Base-by-base conservation (phyloP, 1,140 invertebrate species). In the Tribolium castaneum region DNA sequence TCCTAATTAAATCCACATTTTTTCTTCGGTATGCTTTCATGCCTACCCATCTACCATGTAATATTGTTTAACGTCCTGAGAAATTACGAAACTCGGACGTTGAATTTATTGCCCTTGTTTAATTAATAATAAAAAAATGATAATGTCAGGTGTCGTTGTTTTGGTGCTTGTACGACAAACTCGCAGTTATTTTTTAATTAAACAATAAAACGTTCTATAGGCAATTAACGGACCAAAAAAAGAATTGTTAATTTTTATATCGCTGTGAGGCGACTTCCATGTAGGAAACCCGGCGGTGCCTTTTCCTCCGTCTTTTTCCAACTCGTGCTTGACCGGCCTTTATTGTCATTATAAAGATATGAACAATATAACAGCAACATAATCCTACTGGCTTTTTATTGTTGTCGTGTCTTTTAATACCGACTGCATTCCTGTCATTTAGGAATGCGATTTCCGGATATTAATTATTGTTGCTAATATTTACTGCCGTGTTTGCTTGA, bases 391-490 rank as follows among this genome's bases (percentile, higher is more conserved):
- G 59, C 22, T 66, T 66, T 66, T 66, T 66, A 66, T 66, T 66
- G 59, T 66, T 66, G 59, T 66, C 45, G 59, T 66, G 30, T 35
- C 22, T 66, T 45, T 66, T 66, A 66, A 35, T 66, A 73, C 19
- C 52, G 50, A 54, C 52, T 73, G 22, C 71, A 73, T 73, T 73
- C 71, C 71, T 52, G 52, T 73, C 71, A 73, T 73, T 54, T 52
- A 54, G 19, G 52, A 51, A 73, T 54, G 71, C 71, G 71, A 73
- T 73, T 73, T 73, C 71, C 71, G 49, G 71, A 52, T 73, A 73
- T 73, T 73, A 73, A 73, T 73, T 73, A 73, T 73, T 73, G 71
- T 73, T 73, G 49, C 52, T 52, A 73, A 54, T 73, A 73, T 73
- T 73, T 73, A 73, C 45, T 54, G 30, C 52, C 71, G 22, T 73